Base-by-base conservation (phyloP, 2,113 vertebrate species). In the Eublepharis macularius region DNA sequence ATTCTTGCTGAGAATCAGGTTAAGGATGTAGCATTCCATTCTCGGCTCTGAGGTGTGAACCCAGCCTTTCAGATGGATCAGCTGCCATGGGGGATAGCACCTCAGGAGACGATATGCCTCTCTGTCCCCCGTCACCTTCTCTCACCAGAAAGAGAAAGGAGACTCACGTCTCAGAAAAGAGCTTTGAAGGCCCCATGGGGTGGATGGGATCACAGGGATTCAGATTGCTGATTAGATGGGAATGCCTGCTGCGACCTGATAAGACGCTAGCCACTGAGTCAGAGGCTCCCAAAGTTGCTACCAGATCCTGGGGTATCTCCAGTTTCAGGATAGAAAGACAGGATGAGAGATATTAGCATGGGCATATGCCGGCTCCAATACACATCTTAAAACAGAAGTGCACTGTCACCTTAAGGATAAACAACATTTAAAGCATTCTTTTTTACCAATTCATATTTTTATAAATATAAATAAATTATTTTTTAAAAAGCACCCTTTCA, bases 201-300 rank as follows among this genome's bases (percentile, higher is more conserved):
- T 0, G 2, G 88, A 26, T 36, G 17, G 77, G 14, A 86, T 90
- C 83, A 19, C 2, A 76, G 90, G 90, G 87, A n/a, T 86, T 93
- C 80, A 88, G 90, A 93, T 92, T 88, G 83, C 87, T 2, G 80
- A 91, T 88, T 88, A 94, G 93, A 93, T 89, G 88, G 84, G 87
- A 94, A 81, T 68, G 91, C 85, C 92, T 95, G 92, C 92, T 92
- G 92, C 88, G 87, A 87, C 83, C 76, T 90, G 94, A 94, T 95
- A 94, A 94, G 57, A 57, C 1, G 0, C 80, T 82, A 75, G 86
- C 89, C 68, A 86, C 87, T 88, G 90, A 88, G 74, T 1, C 74
- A 83, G 91, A 91, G 82, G 83, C 90, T 92, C 86, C 82, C 2
- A 88, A 84, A 75, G 19, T 85, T 6, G 10, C 86, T 89, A 82